Evolutionary conservation across 2,888 invertebrate genomes (phyloP), one percentile per base, ranked within the genome.

Genomic region (Phania funesta): DNA sequence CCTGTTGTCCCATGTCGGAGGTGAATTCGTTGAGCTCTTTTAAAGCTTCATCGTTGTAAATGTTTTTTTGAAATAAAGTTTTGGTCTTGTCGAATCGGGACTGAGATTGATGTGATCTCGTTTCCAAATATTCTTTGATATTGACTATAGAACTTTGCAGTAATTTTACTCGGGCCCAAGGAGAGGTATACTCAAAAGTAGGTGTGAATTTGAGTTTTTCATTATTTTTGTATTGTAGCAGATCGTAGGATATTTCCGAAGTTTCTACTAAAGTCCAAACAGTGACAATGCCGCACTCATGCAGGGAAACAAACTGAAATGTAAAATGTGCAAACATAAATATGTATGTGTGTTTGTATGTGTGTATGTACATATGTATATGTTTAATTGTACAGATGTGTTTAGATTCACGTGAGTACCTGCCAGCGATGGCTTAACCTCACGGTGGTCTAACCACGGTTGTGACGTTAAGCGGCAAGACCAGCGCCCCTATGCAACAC

Each of bases 251-350:
- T 16, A 52, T 35, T 38, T 80, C 74, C 5, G 24, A 75, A 62
- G 58, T 88, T 65, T 89, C 88, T 13, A 92, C 86, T 8, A 92
- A 86, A 0, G 90, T 91, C 92, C 92, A 92, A 60, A 92, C 85
- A 5, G 90, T 87, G 3, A 92, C 79, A 20, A 89, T 84, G 0
- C 92, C 92, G 7, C 89, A 88, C 71, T 92, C 91, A 35, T 92
- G 91, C 0, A 92, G 84, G 4, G 92, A 90, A 35, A 89, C 90
- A 62, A 91, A 89, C 92, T 92, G 78, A 7, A 87, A 86, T 64
- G 18, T 18, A 50, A 48, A 50, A n/a, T 11, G n/a, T n/a, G n/a
- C n/a, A n/a, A n/a, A n/a, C n/a, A n/a, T n/a, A n/a, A n/a, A 11
- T 26, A n/a, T n/a, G n/a, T n/a, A n/a, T n/a, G n/a, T n/a, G n/a